These are phyloP conservation scores for Eucera pruinosa DNA, from an alignment of 2,888 invertebrate genomes.

Conservation along the genomic window DNA sequence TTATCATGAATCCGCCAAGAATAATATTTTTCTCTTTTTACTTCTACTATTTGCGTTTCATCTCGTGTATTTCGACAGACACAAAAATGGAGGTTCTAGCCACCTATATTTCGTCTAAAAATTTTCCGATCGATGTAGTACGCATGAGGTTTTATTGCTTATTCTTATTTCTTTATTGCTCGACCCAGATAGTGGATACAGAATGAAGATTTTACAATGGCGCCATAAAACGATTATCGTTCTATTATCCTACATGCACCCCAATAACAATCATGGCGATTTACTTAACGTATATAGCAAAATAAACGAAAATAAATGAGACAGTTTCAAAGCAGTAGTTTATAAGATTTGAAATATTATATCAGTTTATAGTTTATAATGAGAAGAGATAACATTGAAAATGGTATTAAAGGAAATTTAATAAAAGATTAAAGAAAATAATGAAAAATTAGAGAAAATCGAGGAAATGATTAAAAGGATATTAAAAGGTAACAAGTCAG, in stretches of 20 bases:
- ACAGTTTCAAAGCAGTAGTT: not conserved
- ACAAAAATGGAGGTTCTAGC: not conserved
- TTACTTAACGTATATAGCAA: not conserved
- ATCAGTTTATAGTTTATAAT: too few relatives aligned
- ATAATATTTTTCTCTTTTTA: not conserved
- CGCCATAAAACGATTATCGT: slow-evolving; percentile 21
- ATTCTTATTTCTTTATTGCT: slow-evolving; percentile 30
- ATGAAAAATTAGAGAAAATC: too few relatives aligned
- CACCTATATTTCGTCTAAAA: slow-evolving; percentile 1
- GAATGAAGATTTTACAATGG: slow-evolving; percentile 13
- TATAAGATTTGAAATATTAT: too few relatives aligned
- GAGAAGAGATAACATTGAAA: too few relatives aligned
- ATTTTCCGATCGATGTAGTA: slow-evolving; percentile 15
- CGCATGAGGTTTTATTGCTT: slow-evolving; percentile 14
- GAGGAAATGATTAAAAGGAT: too few relatives aligned
- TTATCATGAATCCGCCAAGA: not conserved
- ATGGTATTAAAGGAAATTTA: too few relatives aligned
- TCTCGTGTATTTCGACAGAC: slow-evolving; percentile 5
- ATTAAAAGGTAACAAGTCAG: too few relatives aligned
- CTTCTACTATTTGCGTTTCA: slow-evolving; percentile 15
- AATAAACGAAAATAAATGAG: not conserved
- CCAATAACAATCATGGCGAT: not conserved
- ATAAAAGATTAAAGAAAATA: too few relatives aligned
- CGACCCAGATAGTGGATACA: slow-evolving; percentile 20
- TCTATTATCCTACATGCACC: not conserved